A percentile compares a stretch with the other conserved stretches of the same genome.
Conservation (phyloP, 2,797 vertebrate genomes). For the Sebastes matsubarae region DNA sequence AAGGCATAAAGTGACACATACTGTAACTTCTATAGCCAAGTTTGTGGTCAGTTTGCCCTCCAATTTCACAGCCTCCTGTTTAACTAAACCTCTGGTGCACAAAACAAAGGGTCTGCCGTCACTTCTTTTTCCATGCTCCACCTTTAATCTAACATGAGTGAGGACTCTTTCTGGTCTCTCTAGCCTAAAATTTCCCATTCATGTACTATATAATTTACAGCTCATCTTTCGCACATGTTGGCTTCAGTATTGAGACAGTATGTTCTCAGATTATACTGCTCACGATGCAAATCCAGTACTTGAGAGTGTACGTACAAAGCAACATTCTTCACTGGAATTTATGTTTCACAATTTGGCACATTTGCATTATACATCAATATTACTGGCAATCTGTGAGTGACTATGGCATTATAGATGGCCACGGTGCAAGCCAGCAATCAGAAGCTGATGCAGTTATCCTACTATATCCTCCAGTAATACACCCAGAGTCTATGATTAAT, state of each 20-base stretch:
- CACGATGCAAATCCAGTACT: neutral
- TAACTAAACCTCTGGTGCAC: conserved; percentile 26
- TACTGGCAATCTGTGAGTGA: conserved; percentile 6
- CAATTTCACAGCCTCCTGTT: conserved; percentile 39
- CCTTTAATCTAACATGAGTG: conserved; percentile 44
- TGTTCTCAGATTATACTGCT: neutral
- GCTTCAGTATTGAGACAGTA: conserved; percentile 12
- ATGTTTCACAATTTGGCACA: conserved; percentile 5
- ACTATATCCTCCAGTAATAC: too few species aligned
- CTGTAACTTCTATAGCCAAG: conserved; percentile 1
- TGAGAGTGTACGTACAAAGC: neutral
- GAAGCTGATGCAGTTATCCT: neutral
- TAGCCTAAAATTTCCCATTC: conserved; percentile 27
- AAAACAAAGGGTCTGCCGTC: conserved; percentile 24
- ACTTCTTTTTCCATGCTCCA: conserved; percentile 24
- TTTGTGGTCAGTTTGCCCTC: conserved; percentile 31
- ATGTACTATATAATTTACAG: conserved; percentile 35
- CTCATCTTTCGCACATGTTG: conserved; percentile 9
- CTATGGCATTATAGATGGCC: neutral
- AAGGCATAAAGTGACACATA: neutral
- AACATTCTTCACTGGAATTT: neutral
- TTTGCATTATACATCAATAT: neutral
- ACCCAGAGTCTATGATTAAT: too few species aligned
- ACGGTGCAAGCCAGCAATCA: conserved; percentile 29
- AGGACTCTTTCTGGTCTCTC: conserved; percentile 2